These are phyloP conservation scores for Paedocypris micromegethes DNA, from an alignment of 2,797 vertebrate genomes.

Conservation along the genomic window DNA sequence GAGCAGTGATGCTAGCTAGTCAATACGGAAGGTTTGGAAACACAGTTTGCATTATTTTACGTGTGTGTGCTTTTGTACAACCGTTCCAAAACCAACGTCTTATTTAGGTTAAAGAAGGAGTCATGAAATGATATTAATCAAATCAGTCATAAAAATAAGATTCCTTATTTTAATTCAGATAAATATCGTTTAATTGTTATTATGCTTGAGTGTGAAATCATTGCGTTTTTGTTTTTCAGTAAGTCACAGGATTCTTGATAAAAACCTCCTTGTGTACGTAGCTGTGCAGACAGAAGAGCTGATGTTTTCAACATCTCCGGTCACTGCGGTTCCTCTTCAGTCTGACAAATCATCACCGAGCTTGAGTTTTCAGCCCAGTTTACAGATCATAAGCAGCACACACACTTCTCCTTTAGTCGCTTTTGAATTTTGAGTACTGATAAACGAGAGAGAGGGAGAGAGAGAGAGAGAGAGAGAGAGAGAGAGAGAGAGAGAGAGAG, in stretches of 20 bases:
- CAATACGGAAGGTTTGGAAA: too few species aligned
- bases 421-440: too few species aligned
- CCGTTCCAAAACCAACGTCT: too few species aligned
- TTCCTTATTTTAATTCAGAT: too few species aligned
- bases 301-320: constrained; percentile 39
- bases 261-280: neutral
- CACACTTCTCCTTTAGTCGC: neutral
- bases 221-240: constrained; percentile 1
- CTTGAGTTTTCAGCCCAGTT: neutral
- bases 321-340: constrained; percentile 40
- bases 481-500: too few species aligned
- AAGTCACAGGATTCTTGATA: constrained; percentile 2
- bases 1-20: constrained; percentile 5
- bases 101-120: too few species aligned
- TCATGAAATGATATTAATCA: too few species aligned
- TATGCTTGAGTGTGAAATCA: too few species aligned
- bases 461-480: constrained; percentile 5
- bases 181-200: too few species aligned
- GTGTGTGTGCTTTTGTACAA: too few species aligned
- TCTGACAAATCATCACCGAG: neutral
- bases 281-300: constrained; percentile 25
- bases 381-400: neutral
- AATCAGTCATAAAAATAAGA: too few species aligned
- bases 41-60: too few species aligned
- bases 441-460: neutral